Evolutionary conservation across 2,888 invertebrate genomes (phyloP).

Genomic region (Coelinius sp.): DNA sequence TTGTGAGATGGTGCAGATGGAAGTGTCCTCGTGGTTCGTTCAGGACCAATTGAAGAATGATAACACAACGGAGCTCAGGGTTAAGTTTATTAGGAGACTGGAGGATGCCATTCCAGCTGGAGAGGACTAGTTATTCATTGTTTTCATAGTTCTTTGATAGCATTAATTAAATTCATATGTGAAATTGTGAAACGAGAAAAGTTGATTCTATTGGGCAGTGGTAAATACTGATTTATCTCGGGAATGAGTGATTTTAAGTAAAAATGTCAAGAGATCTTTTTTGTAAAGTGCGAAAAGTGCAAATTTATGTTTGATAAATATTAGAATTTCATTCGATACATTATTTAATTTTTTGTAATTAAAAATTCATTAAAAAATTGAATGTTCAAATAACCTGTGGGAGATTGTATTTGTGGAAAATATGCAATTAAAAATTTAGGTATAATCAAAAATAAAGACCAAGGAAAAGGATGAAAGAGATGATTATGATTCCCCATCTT

Average conservation of each 20-base stretch:
- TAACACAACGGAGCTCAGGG: constrained; percentile 91
- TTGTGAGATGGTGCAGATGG: constrained; percentile 98
- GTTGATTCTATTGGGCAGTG: no score
- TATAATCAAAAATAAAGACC: no score
- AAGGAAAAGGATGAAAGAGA: no score
- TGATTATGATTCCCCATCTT: no score
- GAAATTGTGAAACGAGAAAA: not conserved
- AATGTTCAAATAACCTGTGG: not conserved
- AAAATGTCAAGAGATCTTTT: no score
- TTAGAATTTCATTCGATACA: not conserved
- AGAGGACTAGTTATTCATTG: constrained; percentile 84
- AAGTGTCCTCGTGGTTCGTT: constrained; percentile 94
- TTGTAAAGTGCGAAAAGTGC: not conserved
- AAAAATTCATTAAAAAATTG: not conserved
- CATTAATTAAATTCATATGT: not conserved
- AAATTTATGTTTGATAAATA: not conserved
- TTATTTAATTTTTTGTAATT: not conserved
- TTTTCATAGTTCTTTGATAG: not conserved
- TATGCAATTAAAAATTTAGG: no score
- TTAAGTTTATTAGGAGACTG: constrained; percentile 94
- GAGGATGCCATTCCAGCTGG: constrained; percentile 99
- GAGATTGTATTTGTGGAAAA: not conserved
- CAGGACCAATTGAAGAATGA: constrained; percentile 97
- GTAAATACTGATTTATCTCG: no score
- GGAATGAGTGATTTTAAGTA: no score